Evolutionary conservation across 2,888 invertebrate genomes (phyloP).

Genomic region (Tenthredo mesomela): DNA sequence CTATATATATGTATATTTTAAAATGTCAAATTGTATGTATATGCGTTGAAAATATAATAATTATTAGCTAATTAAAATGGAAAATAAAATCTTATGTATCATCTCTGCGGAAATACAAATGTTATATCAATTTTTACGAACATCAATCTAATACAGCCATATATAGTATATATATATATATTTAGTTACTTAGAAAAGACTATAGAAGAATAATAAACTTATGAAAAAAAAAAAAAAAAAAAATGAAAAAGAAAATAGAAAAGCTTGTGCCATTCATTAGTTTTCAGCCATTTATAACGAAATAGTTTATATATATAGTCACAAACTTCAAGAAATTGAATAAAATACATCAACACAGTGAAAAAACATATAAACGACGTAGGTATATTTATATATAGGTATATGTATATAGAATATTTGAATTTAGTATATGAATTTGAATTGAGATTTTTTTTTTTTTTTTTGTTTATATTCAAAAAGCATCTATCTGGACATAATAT

Average conservation of each 20-base stretch:
- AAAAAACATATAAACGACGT: background rate
- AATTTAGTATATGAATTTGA: slow-evolving; percentile 4
- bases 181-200: background rate
- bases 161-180: background rate
- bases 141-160: slow-evolving; percentile 30
- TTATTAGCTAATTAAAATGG: background rate
- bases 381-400: background rate
- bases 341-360: slow-evolving; percentile 11
- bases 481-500: slow-evolving; percentile 14
- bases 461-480: background rate
- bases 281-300: slow-evolving; percentile 18
- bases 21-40: background rate
- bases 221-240: background rate
- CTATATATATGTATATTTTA: too few relatives aligned
- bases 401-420: background rate
- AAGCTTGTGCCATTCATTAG: slow-evolving; percentile 46
- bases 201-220: too few relatives aligned
- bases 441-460: background rate
- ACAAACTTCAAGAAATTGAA: background rate
- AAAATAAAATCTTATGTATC: background rate
- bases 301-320: slow-evolving; percentile 11
- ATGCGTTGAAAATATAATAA: background rate
- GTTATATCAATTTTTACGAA: background rate
- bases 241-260: background rate
- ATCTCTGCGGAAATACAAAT: background rate